Percentiles rank a stretch among this genome's conserved stretches.
phyloP scores from a whole-genome alignment of 2,888 invertebrate genomes.

The Melanargia galathea region DNA sequence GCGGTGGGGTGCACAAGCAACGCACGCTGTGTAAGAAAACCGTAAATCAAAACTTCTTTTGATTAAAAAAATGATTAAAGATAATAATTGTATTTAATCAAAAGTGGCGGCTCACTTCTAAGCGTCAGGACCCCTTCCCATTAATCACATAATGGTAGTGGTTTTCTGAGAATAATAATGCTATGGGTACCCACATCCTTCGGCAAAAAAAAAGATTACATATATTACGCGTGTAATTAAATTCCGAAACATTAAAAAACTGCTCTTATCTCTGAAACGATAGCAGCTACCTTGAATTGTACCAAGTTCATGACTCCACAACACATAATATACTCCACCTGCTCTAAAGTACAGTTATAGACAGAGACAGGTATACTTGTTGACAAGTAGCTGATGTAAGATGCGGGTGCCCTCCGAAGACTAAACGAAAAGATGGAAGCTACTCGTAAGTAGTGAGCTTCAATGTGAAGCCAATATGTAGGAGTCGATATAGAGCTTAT shows the following conservation, averaged over 20 bases:
- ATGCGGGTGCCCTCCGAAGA: constrained; percentile 61
- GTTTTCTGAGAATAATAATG: too few species aligned
- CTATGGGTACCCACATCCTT: too few species aligned
- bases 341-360: constrained; percentile 34
- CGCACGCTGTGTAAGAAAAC: too few species aligned
- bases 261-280: background rate
- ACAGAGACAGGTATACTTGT: constrained; percentile 36
- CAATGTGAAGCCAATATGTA: background rate
- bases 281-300: constrained; percentile 52
- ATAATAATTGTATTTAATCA: too few species aligned
- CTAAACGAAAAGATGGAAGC: constrained; percentile 13
- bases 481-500: background rate
- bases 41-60: too few species aligned
- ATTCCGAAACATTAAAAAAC: constrained; percentile 8
- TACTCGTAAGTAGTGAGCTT: too few species aligned
- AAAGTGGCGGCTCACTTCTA: too few species aligned
- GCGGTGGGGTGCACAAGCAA: too few species aligned
- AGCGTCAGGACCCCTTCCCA: too few species aligned
- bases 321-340: constrained; percentile 36
- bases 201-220: background rate
- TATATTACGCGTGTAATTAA: background rate
- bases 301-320: constrained; percentile 59
- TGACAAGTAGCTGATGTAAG: constrained; percentile 46
- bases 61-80: too few species aligned
- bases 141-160: too few species aligned